phyloP scores from a whole-genome alignment of 2,888 invertebrate species.

The Phlogophora meticulosa region DNA sequence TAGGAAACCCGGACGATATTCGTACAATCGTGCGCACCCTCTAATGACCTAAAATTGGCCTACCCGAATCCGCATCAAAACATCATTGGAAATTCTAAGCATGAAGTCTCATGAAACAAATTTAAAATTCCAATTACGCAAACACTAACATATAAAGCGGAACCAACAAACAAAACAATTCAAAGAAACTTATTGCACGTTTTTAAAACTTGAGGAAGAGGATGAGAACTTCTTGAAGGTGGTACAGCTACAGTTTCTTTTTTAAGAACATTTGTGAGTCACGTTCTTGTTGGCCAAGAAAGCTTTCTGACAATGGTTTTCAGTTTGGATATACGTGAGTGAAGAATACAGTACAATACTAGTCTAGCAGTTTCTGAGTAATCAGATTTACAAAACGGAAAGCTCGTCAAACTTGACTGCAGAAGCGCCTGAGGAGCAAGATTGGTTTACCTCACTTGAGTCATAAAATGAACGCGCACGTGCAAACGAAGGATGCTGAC shows the following conservation, averaged over 20 bases:
- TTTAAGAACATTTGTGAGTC: constrained; percentile 28
- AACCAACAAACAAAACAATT: constrained; percentile 21
- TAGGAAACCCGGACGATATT: too few relatives aligned
- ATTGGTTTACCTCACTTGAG: neutral
- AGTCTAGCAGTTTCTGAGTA: constrained; percentile 4
- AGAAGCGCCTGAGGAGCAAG: neutral
- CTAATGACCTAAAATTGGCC: constrained; percentile 41
- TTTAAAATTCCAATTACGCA: constrained; percentile 33
- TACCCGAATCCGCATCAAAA: constrained; percentile 32
- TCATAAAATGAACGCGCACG: too few relatives aligned
- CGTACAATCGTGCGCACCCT: too few relatives aligned
- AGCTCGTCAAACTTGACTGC: neutral
- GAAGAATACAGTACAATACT: constrained; percentile 10
- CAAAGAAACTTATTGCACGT: constrained; percentile 35
- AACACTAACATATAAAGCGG: constrained; percentile 3
- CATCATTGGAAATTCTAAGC: constrained; percentile 46
- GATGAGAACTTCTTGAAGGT: constrained; percentile 25
- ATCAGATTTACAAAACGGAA: neutral
- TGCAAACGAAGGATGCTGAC: neutral
- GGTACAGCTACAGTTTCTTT: constrained; percentile 10
- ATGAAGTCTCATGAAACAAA: constrained; percentile 6
- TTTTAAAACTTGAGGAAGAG: constrained; percentile 37
- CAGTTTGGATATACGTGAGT: constrained; percentile 6
- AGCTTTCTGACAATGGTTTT: constrained; percentile 26
- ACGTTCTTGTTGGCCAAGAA: constrained; percentile 31